Evolutionary conservation across 2,113 vertebrate genomes (phyloP).

Genomic region (Sturnira hondurensis): DNA sequence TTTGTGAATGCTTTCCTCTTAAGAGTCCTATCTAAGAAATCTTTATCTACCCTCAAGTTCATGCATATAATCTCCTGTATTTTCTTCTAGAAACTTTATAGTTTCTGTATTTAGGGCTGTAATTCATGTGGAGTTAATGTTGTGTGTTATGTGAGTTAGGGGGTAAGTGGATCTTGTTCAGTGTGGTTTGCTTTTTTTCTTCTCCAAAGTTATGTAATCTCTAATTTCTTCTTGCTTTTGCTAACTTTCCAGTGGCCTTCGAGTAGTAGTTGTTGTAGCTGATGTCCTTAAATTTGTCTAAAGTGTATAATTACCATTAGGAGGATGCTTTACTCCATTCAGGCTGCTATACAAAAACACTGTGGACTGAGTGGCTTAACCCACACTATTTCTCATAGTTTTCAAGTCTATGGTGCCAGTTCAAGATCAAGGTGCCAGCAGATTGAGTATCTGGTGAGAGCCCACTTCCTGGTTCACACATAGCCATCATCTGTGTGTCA

Average conservation of each 20-base stretch:
- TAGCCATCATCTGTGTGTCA: not conserved
- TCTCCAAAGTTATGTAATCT: not conserved
- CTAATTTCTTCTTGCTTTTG: not conserved
- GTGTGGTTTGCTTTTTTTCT: not conserved
- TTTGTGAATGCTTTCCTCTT: not conserved
- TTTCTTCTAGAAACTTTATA: not conserved
- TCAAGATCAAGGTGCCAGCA: not conserved
- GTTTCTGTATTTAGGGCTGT: not conserved
- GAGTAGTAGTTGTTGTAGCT: not conserved
- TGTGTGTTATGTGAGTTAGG: not conserved
- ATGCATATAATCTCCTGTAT: not conserved
- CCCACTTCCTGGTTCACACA: not conserved
- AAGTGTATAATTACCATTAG: not conserved
- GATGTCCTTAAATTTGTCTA: not conserved
- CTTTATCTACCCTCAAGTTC: not conserved
- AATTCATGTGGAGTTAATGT: not conserved
- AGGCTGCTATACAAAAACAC: not conserved
- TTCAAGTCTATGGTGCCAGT: not conserved
- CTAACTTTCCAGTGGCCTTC: not conserved
- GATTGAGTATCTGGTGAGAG: not conserved
- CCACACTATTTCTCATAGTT: not conserved
- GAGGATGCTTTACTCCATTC: not conserved
- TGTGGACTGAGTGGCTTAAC: not conserved
- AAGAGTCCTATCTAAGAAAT: not conserved
- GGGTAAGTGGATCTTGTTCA: not conserved